Percentiles rank a stretch among this genome's conserved stretches.
These are phyloP conservation scores for Sturnira hondurensis DNA, from an alignment of 2,113 vertebrate species.

Conservation along the genomic window DNA sequence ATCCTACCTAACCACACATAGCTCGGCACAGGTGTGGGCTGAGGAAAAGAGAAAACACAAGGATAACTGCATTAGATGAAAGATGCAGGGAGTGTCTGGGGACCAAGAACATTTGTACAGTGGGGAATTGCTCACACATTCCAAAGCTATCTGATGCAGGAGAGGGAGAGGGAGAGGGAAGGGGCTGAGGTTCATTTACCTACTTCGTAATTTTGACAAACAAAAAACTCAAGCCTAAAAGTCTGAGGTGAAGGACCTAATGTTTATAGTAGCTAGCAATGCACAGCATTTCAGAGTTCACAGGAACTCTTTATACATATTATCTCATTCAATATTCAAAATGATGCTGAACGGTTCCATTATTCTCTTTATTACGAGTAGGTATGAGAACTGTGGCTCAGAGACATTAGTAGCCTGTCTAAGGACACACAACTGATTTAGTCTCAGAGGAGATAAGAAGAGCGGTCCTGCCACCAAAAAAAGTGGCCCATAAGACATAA, in stretches of 20 bases:
- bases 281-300: neutral
- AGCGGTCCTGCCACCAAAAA: neutral
- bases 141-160: neutral
- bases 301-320: neutral
- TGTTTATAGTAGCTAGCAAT: neutral
- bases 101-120: neutral
- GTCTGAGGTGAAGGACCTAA: neutral
- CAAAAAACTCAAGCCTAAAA: neutral
- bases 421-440: neutral
- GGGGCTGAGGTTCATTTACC: neutral
- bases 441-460: neutral
- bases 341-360: neutral
- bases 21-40: neutral
- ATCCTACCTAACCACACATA: neutral
- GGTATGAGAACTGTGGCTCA: neutral
- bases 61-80: neutral
- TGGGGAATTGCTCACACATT: neutral
- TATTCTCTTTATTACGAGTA: neutral
- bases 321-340: neutral
- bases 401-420: neutral
- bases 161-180: neutral
- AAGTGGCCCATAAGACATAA: neutral
- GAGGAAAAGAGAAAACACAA: neutral
- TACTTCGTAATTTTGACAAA: neutral
- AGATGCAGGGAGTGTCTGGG: neutral